Percentiles rank a stretch among this genome's conserved stretches.
Evolutionary conservation across 2,888 invertebrate species (phyloP).

Genomic region (Theodoxus fluviatilis): DNA sequence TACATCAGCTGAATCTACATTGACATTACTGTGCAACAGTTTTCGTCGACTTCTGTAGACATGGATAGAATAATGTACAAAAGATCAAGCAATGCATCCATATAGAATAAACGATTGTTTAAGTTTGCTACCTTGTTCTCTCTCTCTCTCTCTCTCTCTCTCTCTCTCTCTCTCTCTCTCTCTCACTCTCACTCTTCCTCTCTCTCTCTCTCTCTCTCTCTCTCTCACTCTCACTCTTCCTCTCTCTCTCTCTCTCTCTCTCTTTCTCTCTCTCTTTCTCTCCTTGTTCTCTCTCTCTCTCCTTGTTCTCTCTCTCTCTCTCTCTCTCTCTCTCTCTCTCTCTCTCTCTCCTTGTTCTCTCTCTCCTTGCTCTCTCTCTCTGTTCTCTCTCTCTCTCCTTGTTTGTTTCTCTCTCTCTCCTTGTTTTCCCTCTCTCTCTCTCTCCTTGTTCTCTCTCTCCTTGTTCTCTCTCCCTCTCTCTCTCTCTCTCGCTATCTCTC

Average conservation of each 20-base stretch:
- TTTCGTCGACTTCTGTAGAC: too few relatives aligned
- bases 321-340: slow-evolving; percentile 23
- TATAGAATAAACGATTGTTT: too few relatives aligned
- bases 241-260: slow-evolving; percentile 30
- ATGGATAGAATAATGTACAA: too few relatives aligned
- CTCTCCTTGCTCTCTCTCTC: too few relatives aligned
- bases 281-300: slow-evolving; percentile 7
- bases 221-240: slow-evolving; percentile 29
- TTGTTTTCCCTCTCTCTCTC: too few relatives aligned
- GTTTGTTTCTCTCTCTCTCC: too few relatives aligned
- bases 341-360: neutral
- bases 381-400: too few relatives aligned
- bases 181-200: slow-evolving; percentile 25
- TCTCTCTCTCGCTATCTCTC: neutral
- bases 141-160: slow-evolving; percentile 26
- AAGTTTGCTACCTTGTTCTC: too few relatives aligned
- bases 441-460: too few relatives aligned
- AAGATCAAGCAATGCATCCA: too few relatives aligned
- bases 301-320: neutral
- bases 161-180: slow-evolving; percentile 27
- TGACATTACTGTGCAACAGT: too few relatives aligned
- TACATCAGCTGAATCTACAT: too few relatives aligned
- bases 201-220: slow-evolving; percentile 27
- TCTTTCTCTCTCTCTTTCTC: slow-evolving; percentile 27
- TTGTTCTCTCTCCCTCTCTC: slow-evolving; percentile 20